These are phyloP conservation scores for Pachyramphus minor DNA, from an alignment of 2,113 vertebrate genomes.

Conservation along the genomic window DNA sequence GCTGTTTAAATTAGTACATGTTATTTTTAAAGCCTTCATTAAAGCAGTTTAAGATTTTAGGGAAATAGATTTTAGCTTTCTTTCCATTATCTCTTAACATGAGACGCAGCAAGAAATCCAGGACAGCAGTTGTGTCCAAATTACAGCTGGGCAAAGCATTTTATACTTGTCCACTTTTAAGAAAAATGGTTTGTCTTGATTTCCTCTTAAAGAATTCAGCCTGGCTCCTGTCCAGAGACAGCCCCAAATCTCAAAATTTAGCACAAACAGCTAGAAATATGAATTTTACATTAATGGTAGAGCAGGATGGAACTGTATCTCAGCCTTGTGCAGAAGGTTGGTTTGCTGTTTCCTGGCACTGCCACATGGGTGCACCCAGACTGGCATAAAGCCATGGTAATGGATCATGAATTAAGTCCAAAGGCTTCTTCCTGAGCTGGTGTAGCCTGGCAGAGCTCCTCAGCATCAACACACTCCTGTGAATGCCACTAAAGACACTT, in stretches of 20 bases:
- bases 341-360: not conserved
- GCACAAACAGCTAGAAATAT: not conserved
- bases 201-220: not conserved
- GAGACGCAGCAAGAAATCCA: not conserved
- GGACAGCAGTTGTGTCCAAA: not conserved
- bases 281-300: not conserved
- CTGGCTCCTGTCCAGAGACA: not conserved
- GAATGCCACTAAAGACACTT: not conserved
- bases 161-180: not conserved
- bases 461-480: accelerated
- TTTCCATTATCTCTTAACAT: not conserved
- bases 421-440: not conserved
- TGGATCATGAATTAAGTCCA: not conserved
- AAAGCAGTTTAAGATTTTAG: not conserved
- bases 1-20: not conserved
- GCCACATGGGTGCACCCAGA: not conserved
- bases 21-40: not conserved
- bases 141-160: not conserved
- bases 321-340: not conserved
- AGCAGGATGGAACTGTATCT: not conserved
- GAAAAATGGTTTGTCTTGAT: not conserved
- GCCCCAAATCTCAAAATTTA: not conserved
- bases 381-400: not conserved
- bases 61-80: not conserved
- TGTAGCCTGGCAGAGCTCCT: not conserved